Evolutionary conservation across 2,113 vertebrate genomes (phyloP).

Genomic region (Eretmochelys imbricata): DNA sequence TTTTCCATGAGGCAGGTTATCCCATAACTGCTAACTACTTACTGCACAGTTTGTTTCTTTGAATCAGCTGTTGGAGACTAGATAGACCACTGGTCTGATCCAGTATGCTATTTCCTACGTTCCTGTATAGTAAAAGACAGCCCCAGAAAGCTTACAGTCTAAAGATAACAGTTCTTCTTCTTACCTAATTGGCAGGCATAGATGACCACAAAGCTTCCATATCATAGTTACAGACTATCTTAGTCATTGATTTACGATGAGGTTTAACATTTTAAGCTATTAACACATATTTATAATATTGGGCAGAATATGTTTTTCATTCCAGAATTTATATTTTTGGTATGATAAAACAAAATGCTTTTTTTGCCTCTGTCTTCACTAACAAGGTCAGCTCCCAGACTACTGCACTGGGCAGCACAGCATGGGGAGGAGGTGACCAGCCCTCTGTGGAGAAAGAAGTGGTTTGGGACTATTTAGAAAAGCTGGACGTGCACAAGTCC

Average conservation of each 20-base stretch:
- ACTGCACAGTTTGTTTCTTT: not conserved
- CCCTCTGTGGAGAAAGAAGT: too few species aligned
- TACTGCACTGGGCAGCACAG: too few species aligned
- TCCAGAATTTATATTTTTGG: conserved; percentile 34
- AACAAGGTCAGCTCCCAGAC: too few species aligned
- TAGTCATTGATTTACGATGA: conserved; percentile 49
- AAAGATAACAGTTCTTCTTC: not conserved
- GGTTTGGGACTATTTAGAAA: too few species aligned
- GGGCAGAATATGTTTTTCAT: conserved; percentile 23
- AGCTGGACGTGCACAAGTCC: too few species aligned
- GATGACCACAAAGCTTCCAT: not conserved
- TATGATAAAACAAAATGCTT: conserved; percentile 1
- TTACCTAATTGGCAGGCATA: not conserved
- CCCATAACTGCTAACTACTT: not conserved
- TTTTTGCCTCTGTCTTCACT: too few species aligned
- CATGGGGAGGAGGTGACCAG: too few species aligned
- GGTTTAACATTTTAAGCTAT: conserved; percentile 50
- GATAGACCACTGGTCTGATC: not conserved
- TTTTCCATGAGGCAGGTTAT: not conserved
- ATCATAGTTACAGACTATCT: conserved; percentile 28
- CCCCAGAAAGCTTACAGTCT: not conserved
- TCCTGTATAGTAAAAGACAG: not conserved
- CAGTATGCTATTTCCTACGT: not conserved
- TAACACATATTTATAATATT: conserved; percentile 21
- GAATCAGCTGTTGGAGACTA: not conserved